These are phyloP conservation scores for Dryobates pubescens DNA, from an alignment of 2,797 vertebrate genomes.

Conservation along the genomic window DNA sequence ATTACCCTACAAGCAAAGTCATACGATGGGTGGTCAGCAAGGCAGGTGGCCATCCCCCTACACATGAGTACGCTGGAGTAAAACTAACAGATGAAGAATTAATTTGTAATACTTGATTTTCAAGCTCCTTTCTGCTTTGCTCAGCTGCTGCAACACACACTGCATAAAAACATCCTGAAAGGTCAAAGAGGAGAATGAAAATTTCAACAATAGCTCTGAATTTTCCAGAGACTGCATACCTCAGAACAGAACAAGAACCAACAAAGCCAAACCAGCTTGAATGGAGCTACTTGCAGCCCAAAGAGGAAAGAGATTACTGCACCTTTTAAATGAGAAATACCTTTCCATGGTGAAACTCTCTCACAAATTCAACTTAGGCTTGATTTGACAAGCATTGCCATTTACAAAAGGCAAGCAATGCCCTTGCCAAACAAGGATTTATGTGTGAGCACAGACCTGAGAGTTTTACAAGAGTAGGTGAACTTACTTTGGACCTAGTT, in stretches of 20 bases:
- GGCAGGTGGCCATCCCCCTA: background rate
- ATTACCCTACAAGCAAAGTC: background rate
- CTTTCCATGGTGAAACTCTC: conserved; percentile 48
- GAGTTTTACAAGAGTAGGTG: background rate
- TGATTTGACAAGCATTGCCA: conserved; percentile 40
- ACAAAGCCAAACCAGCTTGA: background rate
- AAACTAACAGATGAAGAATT: background rate
- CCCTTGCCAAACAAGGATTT: background rate
- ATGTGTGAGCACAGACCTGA: background rate
- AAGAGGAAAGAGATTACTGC: conserved; percentile 1
- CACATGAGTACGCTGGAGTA: fast-evolving
- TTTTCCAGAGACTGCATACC: background rate
- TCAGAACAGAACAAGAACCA: conserved; percentile 1
- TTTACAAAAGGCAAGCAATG: background rate
- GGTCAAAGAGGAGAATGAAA: background rate
- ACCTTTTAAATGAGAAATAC: conserved; percentile 7
- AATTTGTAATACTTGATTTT: conserved; percentile 15
- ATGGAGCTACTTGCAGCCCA: background rate
- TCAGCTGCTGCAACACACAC: conserved; percentile 31
- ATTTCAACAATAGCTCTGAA: background rate
- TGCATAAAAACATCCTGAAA: background rate
- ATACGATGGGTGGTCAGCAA: background rate
- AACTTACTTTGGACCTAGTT: conserved; percentile 90
- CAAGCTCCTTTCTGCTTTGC: conserved; percentile 47
- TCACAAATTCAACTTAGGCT: conserved; percentile 22